These are phyloP conservation scores for Drosophila formosana DNA, from an alignment of 2,888 invertebrate genomes.

Conservation along the genomic window DNA sequence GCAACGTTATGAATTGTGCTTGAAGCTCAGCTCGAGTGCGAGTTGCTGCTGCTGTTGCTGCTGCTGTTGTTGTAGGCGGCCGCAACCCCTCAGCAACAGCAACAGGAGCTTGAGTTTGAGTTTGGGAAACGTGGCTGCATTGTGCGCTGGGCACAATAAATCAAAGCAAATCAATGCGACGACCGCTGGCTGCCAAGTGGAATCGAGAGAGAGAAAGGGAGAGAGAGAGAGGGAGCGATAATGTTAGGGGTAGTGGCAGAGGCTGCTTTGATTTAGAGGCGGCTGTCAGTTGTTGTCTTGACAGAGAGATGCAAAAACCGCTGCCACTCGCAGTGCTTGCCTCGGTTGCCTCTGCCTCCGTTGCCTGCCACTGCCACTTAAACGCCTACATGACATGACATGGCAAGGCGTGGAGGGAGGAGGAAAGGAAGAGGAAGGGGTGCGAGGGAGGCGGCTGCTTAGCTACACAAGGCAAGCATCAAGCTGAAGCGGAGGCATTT, in stretches of 20 bases:
- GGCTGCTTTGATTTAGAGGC: slow-evolving; percentile 60
- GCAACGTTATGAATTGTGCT: slow-evolving; percentile 82
- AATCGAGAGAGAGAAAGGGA: neutral
- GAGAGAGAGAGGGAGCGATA: neutral
- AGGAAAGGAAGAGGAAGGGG: neutral
- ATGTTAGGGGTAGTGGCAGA: neutral
- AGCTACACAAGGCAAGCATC: slow-evolving; percentile 25
- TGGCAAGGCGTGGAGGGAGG: slow-evolving; percentile 1
- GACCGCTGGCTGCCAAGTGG: slow-evolving; percentile 50
- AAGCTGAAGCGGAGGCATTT: slow-evolving; percentile 56
- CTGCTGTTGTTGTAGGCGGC: slow-evolving; percentile 42
- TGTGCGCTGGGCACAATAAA: slow-evolving; percentile 80
- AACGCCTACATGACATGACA: slow-evolving; percentile 69
- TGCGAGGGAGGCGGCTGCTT: neutral
- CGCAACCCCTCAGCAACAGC: slow-evolving; percentile 58
- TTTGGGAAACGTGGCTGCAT: slow-evolving; percentile 57
- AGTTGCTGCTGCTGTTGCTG: slow-evolving; percentile 32
- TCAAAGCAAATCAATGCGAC: slow-evolving; percentile 84
- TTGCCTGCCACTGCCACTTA: slow-evolving; percentile 53
- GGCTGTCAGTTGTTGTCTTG: slow-evolving; percentile 57
- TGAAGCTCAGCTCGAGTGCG: slow-evolving; percentile 74
- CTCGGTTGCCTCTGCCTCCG: slow-evolving; percentile 9
- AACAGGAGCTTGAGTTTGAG: slow-evolving; percentile 31
- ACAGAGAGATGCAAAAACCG: slow-evolving; percentile 24
- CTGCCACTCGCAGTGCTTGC: slow-evolving; percentile 11